Percentiles rank a stretch among this genome's conserved stretches.
These are phyloP conservation scores for Ceratosolen fusciceps DNA, from an alignment of 1,140 invertebrate species.

Conservation along the genomic window DNA sequence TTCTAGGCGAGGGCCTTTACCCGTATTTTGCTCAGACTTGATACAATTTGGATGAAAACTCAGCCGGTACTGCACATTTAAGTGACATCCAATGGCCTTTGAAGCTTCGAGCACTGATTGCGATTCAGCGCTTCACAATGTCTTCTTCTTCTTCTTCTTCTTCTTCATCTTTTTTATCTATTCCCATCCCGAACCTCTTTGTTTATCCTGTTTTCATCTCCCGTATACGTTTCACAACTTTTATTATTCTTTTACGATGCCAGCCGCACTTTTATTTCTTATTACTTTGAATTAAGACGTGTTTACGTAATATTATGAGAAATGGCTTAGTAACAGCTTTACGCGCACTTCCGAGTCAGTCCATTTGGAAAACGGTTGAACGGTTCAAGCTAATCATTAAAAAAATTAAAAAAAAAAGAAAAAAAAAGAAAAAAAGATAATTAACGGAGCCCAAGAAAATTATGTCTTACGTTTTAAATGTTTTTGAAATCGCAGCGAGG, in stretches of 20 bases:
- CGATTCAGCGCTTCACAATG: background rate
- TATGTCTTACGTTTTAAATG: background rate
- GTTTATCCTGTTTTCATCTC: background rate
- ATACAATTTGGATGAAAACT: constrained; percentile 9
- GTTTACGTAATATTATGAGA: no score
- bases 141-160: background rate
- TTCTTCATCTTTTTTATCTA: constrained; percentile 5
- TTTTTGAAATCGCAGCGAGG: background rate
- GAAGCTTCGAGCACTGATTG: constrained; percentile 7
- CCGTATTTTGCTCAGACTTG: background rate
- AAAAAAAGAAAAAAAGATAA: background rate
- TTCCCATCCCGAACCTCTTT: background rate
- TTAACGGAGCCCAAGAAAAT: background rate
- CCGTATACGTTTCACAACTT: background rate
- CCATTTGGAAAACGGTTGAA: no score
- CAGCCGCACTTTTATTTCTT: background rate
- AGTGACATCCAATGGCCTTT: constrained; percentile 25
- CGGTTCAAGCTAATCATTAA: no score
- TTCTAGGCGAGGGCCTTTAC: constrained; percentile 18
- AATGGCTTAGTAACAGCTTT: no score
- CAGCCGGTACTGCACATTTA: background rate
- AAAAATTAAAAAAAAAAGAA: background rate
- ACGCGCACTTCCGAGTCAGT: no score
- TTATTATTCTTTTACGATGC: no score
- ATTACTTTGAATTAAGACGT: background rate